Conservation (phyloP, 2,113 vertebrate genomes). For the Oceanodroma tethys region DNA sequence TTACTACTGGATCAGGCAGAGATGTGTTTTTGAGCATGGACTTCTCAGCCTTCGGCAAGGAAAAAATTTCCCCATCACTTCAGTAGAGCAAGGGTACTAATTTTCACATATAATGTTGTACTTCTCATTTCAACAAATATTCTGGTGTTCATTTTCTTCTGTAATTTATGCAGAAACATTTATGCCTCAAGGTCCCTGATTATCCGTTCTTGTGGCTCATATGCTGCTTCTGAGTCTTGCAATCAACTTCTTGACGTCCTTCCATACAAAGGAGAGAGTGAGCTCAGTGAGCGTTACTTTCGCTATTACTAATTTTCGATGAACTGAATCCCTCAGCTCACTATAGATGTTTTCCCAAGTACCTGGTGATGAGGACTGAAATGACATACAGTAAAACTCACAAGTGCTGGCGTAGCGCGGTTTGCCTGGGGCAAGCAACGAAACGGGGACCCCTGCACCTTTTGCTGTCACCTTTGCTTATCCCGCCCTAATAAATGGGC, state of each 20-base stretch:
- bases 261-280: neutral
- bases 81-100: neutral
- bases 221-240: neutral
- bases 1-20: neutral
- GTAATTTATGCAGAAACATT: conserved; percentile 15
- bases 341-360: neutral
- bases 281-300: neutral
- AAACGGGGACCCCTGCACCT: neutral
- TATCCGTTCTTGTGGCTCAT: neutral
- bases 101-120: neutral
- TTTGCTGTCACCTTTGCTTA: neutral
- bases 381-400: neutral
- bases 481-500: neutral
- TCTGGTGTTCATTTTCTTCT: neutral
- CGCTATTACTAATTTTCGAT: neutral
- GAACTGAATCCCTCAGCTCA: neutral
- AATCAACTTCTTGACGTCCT: neutral
- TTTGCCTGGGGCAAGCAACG: neutral
- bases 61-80: neutral
- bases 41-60: neutral
- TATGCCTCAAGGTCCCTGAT: neutral
- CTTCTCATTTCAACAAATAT: neutral
- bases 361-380: neutral
- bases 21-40: neutral
- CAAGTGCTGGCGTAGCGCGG: fast-evolving